These are phyloP conservation scores for Hetaerina titia DNA, from an alignment of 2,888 invertebrate species.

Conservation along the genomic window DNA sequence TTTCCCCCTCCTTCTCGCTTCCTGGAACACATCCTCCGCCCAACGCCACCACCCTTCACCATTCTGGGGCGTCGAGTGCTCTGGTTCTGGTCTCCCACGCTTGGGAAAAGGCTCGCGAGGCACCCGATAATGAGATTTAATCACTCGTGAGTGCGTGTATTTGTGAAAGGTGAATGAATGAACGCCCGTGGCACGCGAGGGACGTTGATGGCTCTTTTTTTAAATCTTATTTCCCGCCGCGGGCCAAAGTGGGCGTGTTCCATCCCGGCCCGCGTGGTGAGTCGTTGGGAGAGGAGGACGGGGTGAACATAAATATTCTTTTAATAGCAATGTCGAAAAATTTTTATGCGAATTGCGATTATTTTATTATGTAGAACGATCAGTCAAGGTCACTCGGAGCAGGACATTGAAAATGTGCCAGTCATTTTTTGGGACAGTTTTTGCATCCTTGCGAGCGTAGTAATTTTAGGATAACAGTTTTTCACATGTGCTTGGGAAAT, in stretches of 20 bases:
- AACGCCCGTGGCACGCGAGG: neutral
- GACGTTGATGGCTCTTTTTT: neutral
- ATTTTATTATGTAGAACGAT: neutral
- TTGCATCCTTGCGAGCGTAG: neutral
- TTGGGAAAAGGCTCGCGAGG: neutral
- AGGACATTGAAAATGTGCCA: neutral
- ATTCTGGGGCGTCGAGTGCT: neutral
- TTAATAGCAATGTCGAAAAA: conserved; percentile 12
- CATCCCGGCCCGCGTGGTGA: neutral
- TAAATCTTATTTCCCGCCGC: neutral
- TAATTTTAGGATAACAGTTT: neutral
- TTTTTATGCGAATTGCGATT: neutral
- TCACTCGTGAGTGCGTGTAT: neutral
- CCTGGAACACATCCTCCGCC: neutral
- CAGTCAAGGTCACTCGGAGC: neutral
- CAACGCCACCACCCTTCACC: neutral
- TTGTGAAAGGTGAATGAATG: neutral
- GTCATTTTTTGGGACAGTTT: neutral
- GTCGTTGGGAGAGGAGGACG: neutral
- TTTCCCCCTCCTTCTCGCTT: neutral
- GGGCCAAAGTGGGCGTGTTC: neutral
- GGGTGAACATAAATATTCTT: neutral
- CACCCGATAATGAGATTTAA: neutral
- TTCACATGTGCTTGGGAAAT: too few species aligned
- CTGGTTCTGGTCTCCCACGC: neutral